Base-by-base conservation (phyloP, 2,797 vertebrate genomes). In the Bucorvus abyssinicus region DNA sequence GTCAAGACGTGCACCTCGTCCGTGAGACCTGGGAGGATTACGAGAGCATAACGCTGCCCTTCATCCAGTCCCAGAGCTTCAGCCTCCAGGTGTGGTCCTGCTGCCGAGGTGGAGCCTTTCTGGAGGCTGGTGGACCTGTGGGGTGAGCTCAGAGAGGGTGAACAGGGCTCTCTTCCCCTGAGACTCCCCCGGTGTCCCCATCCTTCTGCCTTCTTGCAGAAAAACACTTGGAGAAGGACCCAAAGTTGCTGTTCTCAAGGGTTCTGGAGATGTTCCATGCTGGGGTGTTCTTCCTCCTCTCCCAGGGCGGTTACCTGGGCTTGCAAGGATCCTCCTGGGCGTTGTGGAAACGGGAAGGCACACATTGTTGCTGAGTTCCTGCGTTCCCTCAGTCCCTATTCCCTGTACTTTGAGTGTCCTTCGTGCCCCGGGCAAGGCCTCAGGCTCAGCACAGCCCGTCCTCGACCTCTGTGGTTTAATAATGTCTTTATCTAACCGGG, bases 11-110 rank as follows among this genome's bases (percentile, higher is more conserved):
- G 45, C 98, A 96, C 91, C 98, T 99, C 57, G 88, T 99, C 60
- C 97, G 98, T 3, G 99, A 99, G 88, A 98, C 97, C 0, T 98
- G 97, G n/a, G 97, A 98, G 1, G 98, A 99, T 95, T 99, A 99
- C 93, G 94, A 60, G 78, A 96, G 68, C 76, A 96, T 99, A 92
- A 99, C 99, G 1, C 96, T 99, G 61, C 99, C 99, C 15, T 98
- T 98, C 97, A 98, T 99, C 76, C 96, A 98, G 87, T 95, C 98
- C 47, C 98, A 99, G 97, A 98, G 98, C 94, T 99, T 99, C 96
- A 99, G 99, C 84, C 69, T 99, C 77, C 98, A 99, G 98, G 99
- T 99, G 83, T 0, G 34, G 83, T 42, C 13, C 52, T 7, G 23
- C 53, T 57, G 74, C 45, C 15, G 42, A 14, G 47, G 8, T 0